Conservation (phyloP, 1,140 invertebrate species). For the Drosophila varians region DNA sequence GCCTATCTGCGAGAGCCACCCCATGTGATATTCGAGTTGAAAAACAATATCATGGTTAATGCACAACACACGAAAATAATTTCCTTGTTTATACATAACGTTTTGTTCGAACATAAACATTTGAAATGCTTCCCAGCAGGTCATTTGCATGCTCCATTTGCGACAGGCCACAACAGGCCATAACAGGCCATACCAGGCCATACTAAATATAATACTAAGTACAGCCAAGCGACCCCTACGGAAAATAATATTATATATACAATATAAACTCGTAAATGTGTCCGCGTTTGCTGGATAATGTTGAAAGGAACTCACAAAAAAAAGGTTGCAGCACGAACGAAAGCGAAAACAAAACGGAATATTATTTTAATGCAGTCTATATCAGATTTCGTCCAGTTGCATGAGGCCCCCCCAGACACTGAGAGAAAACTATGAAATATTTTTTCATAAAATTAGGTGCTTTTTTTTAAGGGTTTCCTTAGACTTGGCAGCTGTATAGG, state of each 20-base stretch:
- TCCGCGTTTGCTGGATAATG: neutral
- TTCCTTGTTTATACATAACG: slow-evolving; percentile 47
- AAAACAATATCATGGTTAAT: slow-evolving; percentile 34
- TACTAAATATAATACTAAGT: slow-evolving; percentile 5
- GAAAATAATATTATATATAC: slow-evolving; percentile 24
- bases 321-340: slow-evolving; percentile 39
- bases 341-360: slow-evolving; percentile 62
- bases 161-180: slow-evolving; percentile 37
- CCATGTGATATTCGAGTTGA: slow-evolving; percentile 11
- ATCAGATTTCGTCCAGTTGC: slow-evolving; percentile 66
- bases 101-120: slow-evolving; percentile 52
- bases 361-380: slow-evolving; percentile 75
- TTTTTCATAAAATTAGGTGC: no score
- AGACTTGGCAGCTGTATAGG: no score
- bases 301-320: slow-evolving; percentile 31
- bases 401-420: slow-evolving; percentile 20
- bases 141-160: slow-evolving; percentile 71
- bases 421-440: neutral
- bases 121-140: slow-evolving; percentile 60
- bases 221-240: slow-evolving; percentile 16
- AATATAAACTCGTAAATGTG: neutral
- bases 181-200: no score
- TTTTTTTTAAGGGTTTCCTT: no score
- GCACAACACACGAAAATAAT: slow-evolving; percentile 20
- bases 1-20: neutral